Evolutionary conservation across 2,797 vertebrate species (phyloP).

Genomic region (Urophycis tenuis): DNA sequence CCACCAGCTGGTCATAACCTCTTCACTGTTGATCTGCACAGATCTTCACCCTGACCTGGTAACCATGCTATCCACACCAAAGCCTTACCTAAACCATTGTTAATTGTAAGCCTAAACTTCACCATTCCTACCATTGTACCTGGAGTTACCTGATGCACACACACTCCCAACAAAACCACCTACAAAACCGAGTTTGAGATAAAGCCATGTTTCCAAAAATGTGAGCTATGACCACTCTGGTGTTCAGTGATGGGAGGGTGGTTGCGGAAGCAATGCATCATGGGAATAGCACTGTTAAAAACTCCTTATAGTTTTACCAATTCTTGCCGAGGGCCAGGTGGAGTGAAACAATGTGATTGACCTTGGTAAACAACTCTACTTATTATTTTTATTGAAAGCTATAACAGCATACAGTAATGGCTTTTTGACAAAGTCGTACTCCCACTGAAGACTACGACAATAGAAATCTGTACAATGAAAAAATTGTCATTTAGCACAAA

Average conservation of each 20-base stretch:
- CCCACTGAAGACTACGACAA: neutral
- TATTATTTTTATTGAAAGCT: neutral
- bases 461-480: neutral
- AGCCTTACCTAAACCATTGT: neutral
- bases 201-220: neutral
- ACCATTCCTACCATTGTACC: neutral
- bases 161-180: neutral
- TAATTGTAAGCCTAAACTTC: neutral
- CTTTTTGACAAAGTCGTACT: neutral
- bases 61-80: neutral
- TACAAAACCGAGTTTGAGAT: neutral
- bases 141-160: neutral
- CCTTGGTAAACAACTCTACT: constrained; percentile 1
- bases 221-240: neutral
- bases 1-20: neutral
- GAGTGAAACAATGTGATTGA: constrained; percentile 1
- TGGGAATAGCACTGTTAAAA: constrained; percentile 1
- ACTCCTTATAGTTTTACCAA: neutral
- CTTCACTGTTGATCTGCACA: neutral
- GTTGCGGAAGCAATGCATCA: constrained; percentile 1
- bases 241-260: neutral
- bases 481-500: neutral
- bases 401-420: constrained; percentile 3
- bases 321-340: neutral
- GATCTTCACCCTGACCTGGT: neutral